Evolutionary conservation across 1,140 invertebrate species (phyloP).

Genomic region (Phthorimaea operculella): DNA sequence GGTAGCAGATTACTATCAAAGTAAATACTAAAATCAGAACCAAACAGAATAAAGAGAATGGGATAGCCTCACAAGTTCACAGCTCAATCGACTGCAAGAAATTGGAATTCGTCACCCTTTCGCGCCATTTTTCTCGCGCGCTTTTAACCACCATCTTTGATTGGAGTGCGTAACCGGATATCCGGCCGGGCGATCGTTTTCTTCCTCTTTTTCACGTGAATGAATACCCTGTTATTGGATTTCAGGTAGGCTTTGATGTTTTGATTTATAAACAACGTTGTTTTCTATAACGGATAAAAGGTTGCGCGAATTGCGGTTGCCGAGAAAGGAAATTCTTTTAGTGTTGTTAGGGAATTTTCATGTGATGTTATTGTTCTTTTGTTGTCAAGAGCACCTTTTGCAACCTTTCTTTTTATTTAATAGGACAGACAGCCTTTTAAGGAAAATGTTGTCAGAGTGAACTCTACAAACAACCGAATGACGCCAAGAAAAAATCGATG

Average conservation of each 20-base stretch:
- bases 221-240: conserved; percentile 31
- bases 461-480: too few relatives aligned
- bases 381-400: too few relatives aligned
- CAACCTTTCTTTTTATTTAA: too few relatives aligned
- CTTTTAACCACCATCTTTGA: conserved; percentile 37
- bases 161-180: conserved; percentile 40
- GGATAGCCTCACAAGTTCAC: neutral
- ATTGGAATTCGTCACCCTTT: conserved; percentile 39
- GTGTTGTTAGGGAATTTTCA: too few relatives aligned
- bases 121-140: conserved; percentile 29
- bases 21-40: too few relatives aligned
- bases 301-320: neutral
- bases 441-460: too few relatives aligned
- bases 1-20: too few relatives aligned
- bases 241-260: conserved; percentile 27
- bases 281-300: neutral
- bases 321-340: neutral
- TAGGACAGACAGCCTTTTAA: too few relatives aligned
- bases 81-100: conserved; percentile 16
- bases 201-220: conserved; percentile 22
- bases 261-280: conserved; percentile 23
- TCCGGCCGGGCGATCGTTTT: conserved; percentile 36
- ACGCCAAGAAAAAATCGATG: too few relatives aligned
- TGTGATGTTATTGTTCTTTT: conserved; percentile 1
- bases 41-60: too few relatives aligned